Conservation (phyloP, 1,140 invertebrate species). For the Pomacea maculata region DNA sequence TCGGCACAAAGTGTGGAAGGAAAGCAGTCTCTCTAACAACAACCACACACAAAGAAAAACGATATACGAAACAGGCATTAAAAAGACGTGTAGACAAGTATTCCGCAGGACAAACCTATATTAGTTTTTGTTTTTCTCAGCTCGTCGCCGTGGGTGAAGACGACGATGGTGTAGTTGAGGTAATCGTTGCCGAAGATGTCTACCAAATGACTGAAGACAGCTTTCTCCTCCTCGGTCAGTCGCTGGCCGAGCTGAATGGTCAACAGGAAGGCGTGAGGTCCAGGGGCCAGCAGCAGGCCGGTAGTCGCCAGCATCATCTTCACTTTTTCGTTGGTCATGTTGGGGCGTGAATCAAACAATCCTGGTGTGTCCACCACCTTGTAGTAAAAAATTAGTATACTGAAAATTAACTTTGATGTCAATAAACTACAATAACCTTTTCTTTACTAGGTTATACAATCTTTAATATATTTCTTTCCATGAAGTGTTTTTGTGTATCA, state of each 20-base stretch:
- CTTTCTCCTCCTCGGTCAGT: constrained; percentile 2
- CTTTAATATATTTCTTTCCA: too few species aligned
- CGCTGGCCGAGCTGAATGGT: neutral
- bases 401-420: too few species aligned
- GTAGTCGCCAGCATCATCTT: neutral
- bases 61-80: too few species aligned
- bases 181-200: neutral
- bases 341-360: neutral
- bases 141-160: constrained; percentile 2
- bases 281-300: neutral
- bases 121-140: neutral
- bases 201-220: neutral
- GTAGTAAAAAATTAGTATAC: too few species aligned
- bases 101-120: neutral
- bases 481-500: too few species aligned
- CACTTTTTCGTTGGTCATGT: neutral
- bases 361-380: constrained; percentile 6
- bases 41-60: too few species aligned
- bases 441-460: too few species aligned
- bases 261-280: constrained; percentile 7
- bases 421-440: too few species aligned
- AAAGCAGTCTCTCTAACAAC: too few species aligned
- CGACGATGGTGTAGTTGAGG: constrained; percentile 4
- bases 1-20: too few species aligned
- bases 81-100: neutral